Base-by-base conservation (phyloP, 2,113 vertebrate genomes). In the Aptenodytes patagonicus region DNA sequence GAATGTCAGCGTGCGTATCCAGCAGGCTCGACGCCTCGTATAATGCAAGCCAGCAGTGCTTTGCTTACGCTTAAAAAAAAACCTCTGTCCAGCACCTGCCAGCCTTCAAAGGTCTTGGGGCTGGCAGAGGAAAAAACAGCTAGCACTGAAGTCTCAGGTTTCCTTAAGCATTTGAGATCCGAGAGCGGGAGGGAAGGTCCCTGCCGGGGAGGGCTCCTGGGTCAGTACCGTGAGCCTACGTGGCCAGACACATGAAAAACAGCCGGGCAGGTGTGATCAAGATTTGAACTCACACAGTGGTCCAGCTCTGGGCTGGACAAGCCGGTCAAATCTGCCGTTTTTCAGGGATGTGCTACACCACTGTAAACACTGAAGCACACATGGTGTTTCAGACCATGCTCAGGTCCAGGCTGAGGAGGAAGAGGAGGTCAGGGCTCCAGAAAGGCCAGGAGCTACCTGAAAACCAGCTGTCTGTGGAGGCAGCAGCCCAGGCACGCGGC, bases 51-150 rank as follows among this genome's bases (percentile, higher is more conserved):
- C 79, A 89, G 58, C 79, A 86, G 75, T 2, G 5, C 64, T 87
- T 70, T 81, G 80, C 86, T 86, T 88, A 26, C 58, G 46, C 79
- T 87, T 54, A 38, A 69, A 72, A 85, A 85, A 10, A 85, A 8
- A 70, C 51, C 32, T 17, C 58, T 26, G 34, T 29, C 83, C 5
- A 38, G 79, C 3, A 18, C 72, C 92, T 61, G 75, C 57, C 28
- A 46, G 66, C 44, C 75, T 72, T 32, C 0, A 14, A 31, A 69
- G 28, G 62, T 57, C 82, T 69, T 9, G 57, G 72, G 66, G 44
- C 70, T 85, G 77, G 17, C 60, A 84, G 70, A 90, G n/a, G 29
- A 11, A 32, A 69, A 55, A 80, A 4, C 8, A 36, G 14, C 66
- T 16, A 77, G 71, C 26, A 3, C 31, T 29, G 8, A 54, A 65